Base-by-base conservation (phyloP, 2,797 vertebrate species). In the Potorous gilbertii region DNA sequence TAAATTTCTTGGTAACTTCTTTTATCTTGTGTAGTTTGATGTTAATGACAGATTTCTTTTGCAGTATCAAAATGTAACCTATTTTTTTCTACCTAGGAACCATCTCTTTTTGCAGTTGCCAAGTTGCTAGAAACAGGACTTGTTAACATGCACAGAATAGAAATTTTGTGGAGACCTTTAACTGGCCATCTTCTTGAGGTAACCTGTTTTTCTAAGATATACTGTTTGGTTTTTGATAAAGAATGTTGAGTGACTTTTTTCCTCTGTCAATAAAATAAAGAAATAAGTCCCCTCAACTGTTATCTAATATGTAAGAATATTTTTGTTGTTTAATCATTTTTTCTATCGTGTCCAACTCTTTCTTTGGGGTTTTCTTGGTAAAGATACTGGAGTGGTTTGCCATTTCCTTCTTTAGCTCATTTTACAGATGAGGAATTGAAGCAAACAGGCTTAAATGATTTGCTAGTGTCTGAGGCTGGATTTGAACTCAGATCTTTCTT, bases 91-190 rank as follows among this genome's bases (percentile, higher is more conserved):
- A 2, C 96, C 95, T 97, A 99, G 99, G 99, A 99, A 93, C 99
- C 99, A 0, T 99, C 99, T 34, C 99, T 99, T 96, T 99, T 99
- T 98, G 99, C 99, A 40, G 99, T 99, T 94, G 99, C 99, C 95
- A 99, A 99, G 98, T 99, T 99, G 93, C 98, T 99, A 97, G 99
- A 99, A 98, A 99, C 99, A 0, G 99, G 99, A 95, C 98, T 99
- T 5, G 99, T 99, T 96, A 99, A 99, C 98, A 99, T 99, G 99
- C 99, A 99, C 96, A 99, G 99, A 94, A 99, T 99, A 95, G 99
- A 99, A 98, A 99, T 99, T 98, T 98, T 99, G 55, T 99, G 99
- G 99, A 99, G 99, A 98, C 99, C 99, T 90, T 98, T 99, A 96
- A 99, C 99, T 0, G 99, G 99, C 90, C 99, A 99, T 98, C 98